phyloP scores from a whole-genome alignment of 2,797 vertebrate genomes.

The Falco concolor region DNA sequence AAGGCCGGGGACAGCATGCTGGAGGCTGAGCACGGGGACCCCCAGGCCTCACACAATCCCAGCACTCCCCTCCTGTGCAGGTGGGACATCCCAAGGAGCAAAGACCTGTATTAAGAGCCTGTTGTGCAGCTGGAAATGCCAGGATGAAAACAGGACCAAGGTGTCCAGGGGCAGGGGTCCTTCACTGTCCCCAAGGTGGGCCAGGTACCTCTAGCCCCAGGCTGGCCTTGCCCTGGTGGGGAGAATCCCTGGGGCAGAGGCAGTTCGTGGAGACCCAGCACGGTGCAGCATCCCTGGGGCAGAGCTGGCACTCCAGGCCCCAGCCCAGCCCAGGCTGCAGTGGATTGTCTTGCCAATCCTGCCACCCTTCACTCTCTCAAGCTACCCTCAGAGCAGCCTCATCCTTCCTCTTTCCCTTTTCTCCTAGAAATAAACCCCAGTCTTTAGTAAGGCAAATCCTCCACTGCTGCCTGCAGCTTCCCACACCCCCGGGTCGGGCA shows the following conservation, averaged over 20 bases:
- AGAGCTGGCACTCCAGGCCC: background rate
- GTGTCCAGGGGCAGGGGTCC: background rate
- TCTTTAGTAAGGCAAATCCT: background rate
- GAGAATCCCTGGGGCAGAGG: background rate
- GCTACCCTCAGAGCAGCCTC: background rate
- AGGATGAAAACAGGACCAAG: background rate
- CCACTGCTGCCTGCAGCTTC: background rate
- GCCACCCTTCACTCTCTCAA: background rate
- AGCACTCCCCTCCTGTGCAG: background rate
- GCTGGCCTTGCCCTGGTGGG: background rate
- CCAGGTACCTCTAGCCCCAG: background rate
- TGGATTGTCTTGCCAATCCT: background rate
- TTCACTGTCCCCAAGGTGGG: rapidly evolving
- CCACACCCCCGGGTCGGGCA: rapidly evolving
- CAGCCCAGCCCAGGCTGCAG: background rate
- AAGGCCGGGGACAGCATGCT: rapidly evolving
- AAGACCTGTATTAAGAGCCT: background rate
- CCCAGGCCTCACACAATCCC: background rate
- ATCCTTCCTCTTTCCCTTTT: background rate
- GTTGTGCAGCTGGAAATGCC: background rate
- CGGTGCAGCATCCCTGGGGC: no score
- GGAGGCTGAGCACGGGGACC: background rate
- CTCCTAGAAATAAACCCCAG: background rate
- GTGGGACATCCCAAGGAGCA: background rate
- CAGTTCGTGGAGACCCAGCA: no score